These are phyloP conservation scores for Drosophila formosana DNA, from an alignment of 2,888 invertebrate genomes.

Conservation along the genomic window DNA sequence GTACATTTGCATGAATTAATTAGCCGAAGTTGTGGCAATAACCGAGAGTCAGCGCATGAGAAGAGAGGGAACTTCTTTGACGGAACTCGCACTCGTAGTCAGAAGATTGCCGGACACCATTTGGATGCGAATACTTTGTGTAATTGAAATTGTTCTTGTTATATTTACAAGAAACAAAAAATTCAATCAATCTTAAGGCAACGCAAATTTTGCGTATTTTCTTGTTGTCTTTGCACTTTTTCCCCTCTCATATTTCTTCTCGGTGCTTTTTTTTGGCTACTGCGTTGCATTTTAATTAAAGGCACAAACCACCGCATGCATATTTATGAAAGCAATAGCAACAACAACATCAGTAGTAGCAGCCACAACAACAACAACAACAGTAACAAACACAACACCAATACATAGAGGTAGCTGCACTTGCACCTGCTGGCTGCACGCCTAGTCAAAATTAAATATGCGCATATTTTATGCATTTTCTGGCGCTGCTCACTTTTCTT, in stretches of 20 bases:
- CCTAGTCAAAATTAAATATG: constrained; percentile 79
- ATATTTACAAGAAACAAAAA: constrained; percentile 28
- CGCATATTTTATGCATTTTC: constrained; percentile 80
- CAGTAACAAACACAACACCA: constrained; percentile 15
- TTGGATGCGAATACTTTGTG: constrained; percentile 55
- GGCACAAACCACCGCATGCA: constrained; percentile 73
- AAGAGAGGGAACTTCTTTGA: constrained; percentile 18
- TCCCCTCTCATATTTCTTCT: constrained; percentile 2
- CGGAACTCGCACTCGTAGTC: constrained; percentile 19
- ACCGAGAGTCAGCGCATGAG: constrained; percentile 5
- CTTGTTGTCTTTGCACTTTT: constrained; percentile 23
- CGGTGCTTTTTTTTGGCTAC: constrained; percentile 25
- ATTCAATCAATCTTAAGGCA: constrained; percentile 73
- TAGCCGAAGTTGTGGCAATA: constrained; percentile 68
- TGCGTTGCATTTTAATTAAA: constrained; percentile 77
- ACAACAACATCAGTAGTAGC: constrained; percentile 10
- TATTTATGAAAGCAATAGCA: constrained; percentile 71
- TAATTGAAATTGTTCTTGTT: constrained; percentile 68
- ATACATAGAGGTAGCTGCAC: constrained; percentile 33
- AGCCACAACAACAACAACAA: constrained; percentile 3
- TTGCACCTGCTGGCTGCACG: constrained; percentile 64
- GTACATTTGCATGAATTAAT: constrained; percentile 81
- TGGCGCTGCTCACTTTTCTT: constrained; percentile 66
- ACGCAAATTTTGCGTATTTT: constrained; percentile 55
- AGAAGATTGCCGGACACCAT: constrained; percentile 40